Base-by-base conservation (phyloP, 2,113 vertebrate genomes). In the Dipodomys spectabilis region DNA sequence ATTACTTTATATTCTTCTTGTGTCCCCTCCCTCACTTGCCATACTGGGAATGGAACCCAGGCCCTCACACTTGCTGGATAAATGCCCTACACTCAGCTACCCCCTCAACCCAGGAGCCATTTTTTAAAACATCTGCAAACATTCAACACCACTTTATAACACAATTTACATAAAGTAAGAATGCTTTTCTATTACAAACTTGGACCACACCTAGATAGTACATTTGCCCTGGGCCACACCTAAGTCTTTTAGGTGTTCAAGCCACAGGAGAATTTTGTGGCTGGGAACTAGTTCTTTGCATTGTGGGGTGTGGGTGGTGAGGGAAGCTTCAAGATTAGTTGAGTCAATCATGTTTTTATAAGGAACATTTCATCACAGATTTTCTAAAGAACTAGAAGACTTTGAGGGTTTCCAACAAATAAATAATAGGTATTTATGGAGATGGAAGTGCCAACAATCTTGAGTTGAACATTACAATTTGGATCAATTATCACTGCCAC, bases 51-150 rank as follows among this genome's bases (percentile, higher is more conserved):
- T 68, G 67, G 23, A 27, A 28, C 25, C 2, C 8, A 68, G 22
- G 25, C 7, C 11, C 64, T 27, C 25, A 27, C 64, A 25, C 64
- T 5, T 27, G 25, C 20, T 27, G 7, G 25, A 22, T 25, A 27
- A 67, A 25, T 67, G 22, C 23, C 64, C 64, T 67, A 27, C 23
- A 9, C 18, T 9, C 23, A 74, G 23, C 73, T 45, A 5, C 39
- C 4, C 25, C 39, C 35, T 18, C 7, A 27, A 23, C 39, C 73
- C 35, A 35, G 22, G 20, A 44, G 22, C 35, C n/a, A 44, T 13
- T 30, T 89, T 78, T 73, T 60, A 64, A 87, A 39, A 72, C 83
- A 67, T 45, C 39, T 67, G 81, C 71, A 83, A 72, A 93, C 3
- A 39, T 60, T 44, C 53, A 77, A 15, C 30, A 27, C 35, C 53